Evolutionary conservation across 2,888 invertebrate species (phyloP), one percentile per base, ranked within the genome.

Genomic region (Scrobipalpa atriplicella): DNA sequence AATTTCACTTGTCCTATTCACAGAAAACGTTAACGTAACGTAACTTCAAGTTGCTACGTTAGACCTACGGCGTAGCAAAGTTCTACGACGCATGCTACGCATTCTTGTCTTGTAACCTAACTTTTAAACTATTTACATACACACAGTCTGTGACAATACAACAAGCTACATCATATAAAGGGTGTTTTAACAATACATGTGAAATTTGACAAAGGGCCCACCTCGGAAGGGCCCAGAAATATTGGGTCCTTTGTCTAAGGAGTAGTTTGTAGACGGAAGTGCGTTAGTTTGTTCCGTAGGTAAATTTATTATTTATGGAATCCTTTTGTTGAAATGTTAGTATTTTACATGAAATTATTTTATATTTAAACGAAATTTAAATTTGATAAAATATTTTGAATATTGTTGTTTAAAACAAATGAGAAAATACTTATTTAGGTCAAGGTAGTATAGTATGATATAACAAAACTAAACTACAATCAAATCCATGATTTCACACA

Each of bases 181-280:
- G 54, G 21, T 56, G 11, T 13, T 6, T 18, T 19, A 64, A 61
- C 54, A 56, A 56, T 56, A 13, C 54, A 13, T 56, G 54, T 21
- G 54, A 21, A 5, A n/a, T n/a, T n/a, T n/a, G n/a, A 56, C 54
- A 56, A 56, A 18, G 18, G 64, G 52, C 21, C 43, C 70, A 66
- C 70, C 72, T 65, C 70, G 70, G 72, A 71, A 71, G 60, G 69
- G 70, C 18, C 52, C 58, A 51, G 52, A 51, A 69, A 69, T 69
- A 70, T 70, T 70, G 68, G 68, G 54, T 43, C 21, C 61, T 56
- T 67, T 67, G 65, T 67, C 62, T 67, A 16, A 56, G 62, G 29
- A 52, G 51, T 64, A 47, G 47, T 58, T 63, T 10, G 18, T 51
- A 38, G 38, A 19, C 41, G 63, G 63, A 63, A 52, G 63, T 52